phyloP scores from a whole-genome alignment of 2,797 vertebrate species.

The Cossypha polioptera region DNA sequence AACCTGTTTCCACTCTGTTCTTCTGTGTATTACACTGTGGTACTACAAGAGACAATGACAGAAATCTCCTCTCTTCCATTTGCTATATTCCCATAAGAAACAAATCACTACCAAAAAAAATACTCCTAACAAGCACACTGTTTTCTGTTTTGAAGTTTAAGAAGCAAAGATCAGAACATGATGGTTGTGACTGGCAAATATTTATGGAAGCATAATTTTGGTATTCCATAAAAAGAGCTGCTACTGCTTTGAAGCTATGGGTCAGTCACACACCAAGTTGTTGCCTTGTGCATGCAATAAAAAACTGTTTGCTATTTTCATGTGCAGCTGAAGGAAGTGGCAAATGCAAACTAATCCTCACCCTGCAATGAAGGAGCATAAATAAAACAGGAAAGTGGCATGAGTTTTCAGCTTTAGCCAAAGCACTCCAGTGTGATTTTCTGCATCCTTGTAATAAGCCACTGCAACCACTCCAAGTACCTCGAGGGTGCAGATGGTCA shows the following conservation, averaged over 20 bases:
- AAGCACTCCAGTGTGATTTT: neutral
- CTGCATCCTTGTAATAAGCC: neutral
- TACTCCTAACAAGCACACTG: neutral
- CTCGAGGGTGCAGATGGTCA: neutral
- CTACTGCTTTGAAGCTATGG: neutral
- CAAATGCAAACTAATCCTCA: neutral
- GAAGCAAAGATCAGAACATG: neutral
- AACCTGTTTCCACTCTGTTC: neutral
- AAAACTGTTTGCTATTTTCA: neutral
- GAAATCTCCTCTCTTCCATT: neutral
- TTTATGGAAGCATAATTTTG: neutral
- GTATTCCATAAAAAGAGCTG: neutral
- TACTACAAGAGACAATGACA: neutral
- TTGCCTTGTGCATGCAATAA: neutral
- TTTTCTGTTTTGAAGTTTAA: neutral
- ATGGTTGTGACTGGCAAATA: neutral
- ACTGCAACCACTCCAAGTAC: neutral
- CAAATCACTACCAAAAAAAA: neutral
- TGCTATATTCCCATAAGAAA: neutral
- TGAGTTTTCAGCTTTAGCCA: neutral
- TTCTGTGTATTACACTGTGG: neutral
- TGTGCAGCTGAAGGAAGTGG: neutral
- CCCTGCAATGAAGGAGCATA: neutral
- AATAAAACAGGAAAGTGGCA: neutral
- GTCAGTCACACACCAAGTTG: neutral